Conservation (phyloP, 2,797 vertebrate species). For the Mormyrus proboscirostris region DNA sequence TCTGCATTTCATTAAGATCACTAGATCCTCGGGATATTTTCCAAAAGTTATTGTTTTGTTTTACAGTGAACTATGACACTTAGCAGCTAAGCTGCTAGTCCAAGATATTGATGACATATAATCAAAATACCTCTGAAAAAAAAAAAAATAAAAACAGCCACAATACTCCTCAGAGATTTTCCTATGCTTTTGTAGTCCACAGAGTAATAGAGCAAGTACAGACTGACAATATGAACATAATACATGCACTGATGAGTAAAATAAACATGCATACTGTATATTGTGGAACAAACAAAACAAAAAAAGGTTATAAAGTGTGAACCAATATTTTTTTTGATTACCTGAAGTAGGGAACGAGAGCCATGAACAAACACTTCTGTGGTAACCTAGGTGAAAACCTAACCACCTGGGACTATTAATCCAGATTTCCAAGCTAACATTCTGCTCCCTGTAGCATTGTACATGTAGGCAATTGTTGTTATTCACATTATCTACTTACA, state of each 20-base stretch:
- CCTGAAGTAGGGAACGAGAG: constrained; percentile 29
- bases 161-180: background rate
- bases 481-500: constrained; percentile 22
- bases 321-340: background rate
- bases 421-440: constrained; percentile 39
- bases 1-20: background rate
- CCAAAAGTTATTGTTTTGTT: background rate
- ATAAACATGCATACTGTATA: background rate
- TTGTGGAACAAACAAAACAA: background rate
- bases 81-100: background rate
- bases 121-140: background rate
- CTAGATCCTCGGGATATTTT: background rate
- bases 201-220: background rate
- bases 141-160: background rate
- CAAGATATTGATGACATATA: background rate
- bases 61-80: background rate
- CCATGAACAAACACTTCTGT: constrained; percentile 49
- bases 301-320: background rate
- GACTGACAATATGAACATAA: background rate
- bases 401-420: constrained; percentile 43
- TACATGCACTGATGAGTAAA: background rate
- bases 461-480: constrained; percentile 51
- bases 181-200: background rate
- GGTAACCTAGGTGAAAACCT: constrained; percentile 57
- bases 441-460: constrained; percentile 32